phyloP scores from a whole-genome alignment of 2,797 vertebrate species.

The Pangasius mekongensis region DNA sequence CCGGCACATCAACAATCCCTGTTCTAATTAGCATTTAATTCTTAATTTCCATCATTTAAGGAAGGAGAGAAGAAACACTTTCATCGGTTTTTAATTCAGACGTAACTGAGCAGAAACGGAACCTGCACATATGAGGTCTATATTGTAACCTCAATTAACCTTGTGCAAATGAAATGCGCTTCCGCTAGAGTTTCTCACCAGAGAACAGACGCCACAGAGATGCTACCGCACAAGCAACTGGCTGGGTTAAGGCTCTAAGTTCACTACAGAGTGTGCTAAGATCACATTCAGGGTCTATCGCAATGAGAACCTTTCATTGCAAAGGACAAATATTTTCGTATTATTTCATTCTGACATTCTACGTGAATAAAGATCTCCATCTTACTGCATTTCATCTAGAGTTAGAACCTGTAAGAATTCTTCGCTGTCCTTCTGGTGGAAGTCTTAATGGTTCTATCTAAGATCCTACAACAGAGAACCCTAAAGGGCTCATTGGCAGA shows the following conservation, averaged over 20 bases:
- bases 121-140: slow-evolving; percentile 79
- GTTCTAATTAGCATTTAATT: slow-evolving; percentile 64
- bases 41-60: slow-evolving; percentile 56
- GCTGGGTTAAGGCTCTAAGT: background rate
- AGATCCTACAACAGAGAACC: background rate
- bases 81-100: slow-evolving; percentile 77
- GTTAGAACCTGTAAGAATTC: background rate
- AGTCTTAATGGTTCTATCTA: background rate
- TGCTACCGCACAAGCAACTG: background rate
- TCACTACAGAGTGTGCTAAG: background rate
- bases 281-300: background rate
- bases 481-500: background rate
- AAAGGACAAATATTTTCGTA: background rate
- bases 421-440: background rate
- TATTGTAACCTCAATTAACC: slow-evolving; percentile 86
- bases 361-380: background rate
- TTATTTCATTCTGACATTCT: background rate
- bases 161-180: slow-evolving; percentile 79
- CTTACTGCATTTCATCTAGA: background rate
- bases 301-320: background rate
- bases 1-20: background rate
- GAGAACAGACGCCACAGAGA: background rate
- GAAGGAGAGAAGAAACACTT: slow-evolving; percentile 30
- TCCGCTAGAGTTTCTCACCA: slow-evolving; percentile 70
- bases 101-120: slow-evolving; percentile 81